phyloP scores from a whole-genome alignment of 2,113 vertebrate species.

The Mobula birostris region DNA sequence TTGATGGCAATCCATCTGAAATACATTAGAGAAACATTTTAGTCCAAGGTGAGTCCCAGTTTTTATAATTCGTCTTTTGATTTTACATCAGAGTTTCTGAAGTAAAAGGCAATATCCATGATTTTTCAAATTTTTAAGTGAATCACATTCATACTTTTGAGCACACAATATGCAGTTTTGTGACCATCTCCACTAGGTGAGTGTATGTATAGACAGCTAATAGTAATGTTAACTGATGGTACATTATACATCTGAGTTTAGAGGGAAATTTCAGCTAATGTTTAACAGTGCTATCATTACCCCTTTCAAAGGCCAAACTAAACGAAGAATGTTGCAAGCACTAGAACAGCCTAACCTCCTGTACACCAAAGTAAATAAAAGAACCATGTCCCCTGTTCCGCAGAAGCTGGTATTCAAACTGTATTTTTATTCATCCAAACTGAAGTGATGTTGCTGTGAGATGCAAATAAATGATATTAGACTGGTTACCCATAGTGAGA shows the following conservation, averaged over 20 bases:
- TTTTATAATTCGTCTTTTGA: neutral
- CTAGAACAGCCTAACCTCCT: neutral
- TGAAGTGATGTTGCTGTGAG: neutral
- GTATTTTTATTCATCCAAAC: neutral
- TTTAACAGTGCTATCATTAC: neutral
- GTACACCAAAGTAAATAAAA: neutral
- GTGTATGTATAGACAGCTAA: too few species aligned
- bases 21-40: neutral
- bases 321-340: too few species aligned
- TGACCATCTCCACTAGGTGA: neutral
- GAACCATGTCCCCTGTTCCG: neutral
- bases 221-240: neutral
- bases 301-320: too few species aligned
- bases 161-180: neutral
- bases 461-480: neutral
- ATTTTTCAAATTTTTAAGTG: neutral
- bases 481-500: neutral
- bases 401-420: neutral
- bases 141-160: neutral
- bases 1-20: neutral
- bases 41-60: neutral
- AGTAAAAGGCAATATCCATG: neutral
- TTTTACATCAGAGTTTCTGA: neutral
- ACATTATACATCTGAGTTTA: neutral
- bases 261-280: neutral